These are phyloP conservation scores for Polypedilum vanderplanki DNA, from an alignment of 1,140 invertebrate species.

Conservation along the genomic window DNA sequence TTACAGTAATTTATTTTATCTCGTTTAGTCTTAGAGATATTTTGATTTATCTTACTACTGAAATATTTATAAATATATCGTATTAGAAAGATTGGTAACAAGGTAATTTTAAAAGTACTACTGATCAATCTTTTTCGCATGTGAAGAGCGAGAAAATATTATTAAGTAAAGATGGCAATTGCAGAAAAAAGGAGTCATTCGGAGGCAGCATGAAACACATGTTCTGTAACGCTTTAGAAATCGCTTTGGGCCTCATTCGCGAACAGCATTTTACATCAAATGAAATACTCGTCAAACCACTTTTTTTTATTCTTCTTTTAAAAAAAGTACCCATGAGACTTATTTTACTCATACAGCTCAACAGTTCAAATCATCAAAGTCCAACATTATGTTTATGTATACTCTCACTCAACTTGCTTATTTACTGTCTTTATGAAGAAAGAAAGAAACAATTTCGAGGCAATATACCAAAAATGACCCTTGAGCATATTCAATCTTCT, in stretches of 20 bases:
- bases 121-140: not conserved
- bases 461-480: not conserved
- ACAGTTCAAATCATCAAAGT: slow-evolving; percentile 16
- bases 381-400: slow-evolving; percentile 1
- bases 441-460: no score
- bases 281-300: slow-evolving; percentile 17
- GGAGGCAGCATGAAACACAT: slow-evolving; percentile 10
- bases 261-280: slow-evolving; percentile 13
- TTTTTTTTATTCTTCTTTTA: not conserved
- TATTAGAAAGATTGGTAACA: not conserved
- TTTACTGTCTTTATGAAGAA: no score
- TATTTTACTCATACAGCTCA: not conserved
- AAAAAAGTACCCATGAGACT: not conserved
- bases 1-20: slow-evolving; percentile 14
- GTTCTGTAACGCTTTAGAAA: slow-evolving; percentile 17
- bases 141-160: not conserved
- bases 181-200: not conserved
- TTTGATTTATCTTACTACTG: not conserved
- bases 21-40: not conserved
- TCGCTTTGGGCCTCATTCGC: not conserved
- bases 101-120: not conserved
- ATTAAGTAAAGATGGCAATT: slow-evolving; percentile 13
- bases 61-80: no score
- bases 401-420: no score
- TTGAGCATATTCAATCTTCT: slow-evolving; percentile 2